Evolutionary conservation across 2,888 invertebrate species (phyloP), one percentile per base, ranked within the genome.

Genomic region (Thera britannica): DNA sequence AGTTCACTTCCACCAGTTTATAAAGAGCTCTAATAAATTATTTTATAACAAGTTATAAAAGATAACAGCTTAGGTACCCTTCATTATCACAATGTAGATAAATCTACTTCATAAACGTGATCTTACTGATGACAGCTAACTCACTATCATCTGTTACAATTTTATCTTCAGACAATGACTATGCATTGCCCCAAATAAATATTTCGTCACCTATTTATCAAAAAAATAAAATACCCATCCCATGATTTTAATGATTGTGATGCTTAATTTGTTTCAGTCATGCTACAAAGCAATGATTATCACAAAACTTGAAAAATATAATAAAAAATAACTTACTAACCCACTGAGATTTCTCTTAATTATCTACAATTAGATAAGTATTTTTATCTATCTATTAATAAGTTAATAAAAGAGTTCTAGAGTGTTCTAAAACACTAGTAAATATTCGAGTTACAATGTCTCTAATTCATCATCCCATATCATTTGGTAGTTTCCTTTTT

Each of bases 51-150:
- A 60, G 52, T 62, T 23, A 62, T 68, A 67, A 60, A 67, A 71
- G 58, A 64, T 70, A 69, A 69, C 58, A 65, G 35, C 41, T 56
- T 56, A 58, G 44, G 44, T 62, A 66, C 65, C 57, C 51, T 58
- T 48, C 36, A 64, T 67, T 73, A 71, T 73, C 71, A 73, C 70
- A 71, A 65, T 61, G 65, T 65, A 56, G 65, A 65, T 65, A 11
- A 46, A n/a, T 58, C 65, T 54, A 65, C 54, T 35, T 48, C 52
- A 62, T 60, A 65, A 62, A 48, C n/a, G 62, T 57, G 36, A 61
- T 63, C 62, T 49, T 59, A 70, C 9, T 64, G 56, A 56, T 60
- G 58, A 61, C 46, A 58, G 41, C 55, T 38, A 57, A 61, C 58
- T 56, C 12, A 23, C 2, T 54, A 35, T 54, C 34, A 61, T 54